A percentile compares a stretch with the other conserved stretches of the same genome.
Conservation (phyloP, 2,113 vertebrate species). For the Antennarius striatus region DNA sequence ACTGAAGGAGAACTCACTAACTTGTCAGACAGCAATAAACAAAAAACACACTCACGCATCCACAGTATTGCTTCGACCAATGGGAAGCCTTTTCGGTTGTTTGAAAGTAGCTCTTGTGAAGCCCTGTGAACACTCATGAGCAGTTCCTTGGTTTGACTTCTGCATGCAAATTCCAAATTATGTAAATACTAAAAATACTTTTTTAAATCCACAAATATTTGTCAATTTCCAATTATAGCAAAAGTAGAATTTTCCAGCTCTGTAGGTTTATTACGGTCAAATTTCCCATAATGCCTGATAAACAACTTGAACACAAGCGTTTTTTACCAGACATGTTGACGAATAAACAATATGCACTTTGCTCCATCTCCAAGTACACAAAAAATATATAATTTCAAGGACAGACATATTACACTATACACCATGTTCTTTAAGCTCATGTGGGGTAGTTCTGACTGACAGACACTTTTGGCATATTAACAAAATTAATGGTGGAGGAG, state of each 20-base stretch:
- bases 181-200: too few relatives aligned
- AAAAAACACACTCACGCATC: conserved; percentile 21
- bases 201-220: background rate
- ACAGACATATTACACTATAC: conserved; percentile 42
- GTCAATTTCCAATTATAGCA: background rate
- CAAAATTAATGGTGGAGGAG: conserved; percentile 21
- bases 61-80: conserved; percentile 15
- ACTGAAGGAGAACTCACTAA: conserved; percentile 55
- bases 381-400: conserved; percentile 8
- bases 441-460: conserved; percentile 38
- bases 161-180: too few relatives aligned
- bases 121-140: too few relatives aligned
- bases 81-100: conserved; percentile 16
- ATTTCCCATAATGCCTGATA: too few relatives aligned
- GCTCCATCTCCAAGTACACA: conserved; percentile 34
- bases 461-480: conserved; percentile 69
- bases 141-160: too few relatives aligned
- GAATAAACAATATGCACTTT: conserved; percentile 6
- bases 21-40: conserved; percentile 50
- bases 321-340: background rate
- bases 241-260: conserved; percentile 6
- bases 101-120: too few relatives aligned
- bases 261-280: conserved; percentile 24
- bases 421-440: conserved; percentile 66
- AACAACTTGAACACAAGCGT: too few relatives aligned